These are phyloP conservation scores for Hirtodrosophila alboralis DNA, from an alignment of 2,888 invertebrate genomes.

Conservation along the genomic window DNA sequence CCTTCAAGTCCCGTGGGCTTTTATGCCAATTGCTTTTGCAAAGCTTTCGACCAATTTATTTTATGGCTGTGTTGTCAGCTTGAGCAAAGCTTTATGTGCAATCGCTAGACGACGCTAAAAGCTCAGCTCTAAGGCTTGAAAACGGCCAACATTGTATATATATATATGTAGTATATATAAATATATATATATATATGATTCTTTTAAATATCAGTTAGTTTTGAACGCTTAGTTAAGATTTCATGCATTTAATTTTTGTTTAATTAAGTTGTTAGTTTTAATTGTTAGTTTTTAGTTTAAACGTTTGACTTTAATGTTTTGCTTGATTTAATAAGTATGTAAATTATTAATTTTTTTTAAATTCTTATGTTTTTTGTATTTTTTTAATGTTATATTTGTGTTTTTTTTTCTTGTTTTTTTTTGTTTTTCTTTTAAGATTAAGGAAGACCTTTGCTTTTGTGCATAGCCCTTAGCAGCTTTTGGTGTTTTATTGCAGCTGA, in stretches of 20 bases:
- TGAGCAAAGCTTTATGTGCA: slow-evolving; percentile 65
- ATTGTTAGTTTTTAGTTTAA: slow-evolving; percentile 19
- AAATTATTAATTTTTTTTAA: slow-evolving; percentile 14
- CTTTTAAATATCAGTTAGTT: slow-evolving; percentile 28
- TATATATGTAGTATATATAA: too few relatives aligned
- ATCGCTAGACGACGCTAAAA: slow-evolving; percentile 68
- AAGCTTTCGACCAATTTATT: slow-evolving; percentile 34
- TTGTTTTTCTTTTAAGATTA: slow-evolving; percentile 52
- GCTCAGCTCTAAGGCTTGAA: slow-evolving; percentile 44
- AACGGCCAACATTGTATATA: slow-evolving; percentile 40
- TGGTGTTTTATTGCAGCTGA: slow-evolving; percentile 19
- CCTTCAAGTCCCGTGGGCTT: slow-evolving; percentile 8
- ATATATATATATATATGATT: slow-evolving; percentile 4
- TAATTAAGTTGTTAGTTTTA: slow-evolving; percentile 31
- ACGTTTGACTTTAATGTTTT: slow-evolving; percentile 2
- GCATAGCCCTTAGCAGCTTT: slow-evolving; percentile 59
- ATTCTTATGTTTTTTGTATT: slow-evolving; percentile 8
- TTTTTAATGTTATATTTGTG: slow-evolving; percentile 17
- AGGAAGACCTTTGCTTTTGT: slow-evolving; percentile 68
- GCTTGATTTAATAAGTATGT: slow-evolving; percentile 24
- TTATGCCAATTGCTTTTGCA: slow-evolving; percentile 6
- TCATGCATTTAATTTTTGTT: slow-evolving; percentile 37
- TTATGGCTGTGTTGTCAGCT: slow-evolving; percentile 15
- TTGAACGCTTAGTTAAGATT: slow-evolving; percentile 45
- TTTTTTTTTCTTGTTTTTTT: too few relatives aligned